These are phyloP conservation scores for Scaeva pyrastri DNA, from an alignment of 2,888 invertebrate genomes.

Conservation along the genomic window DNA sequence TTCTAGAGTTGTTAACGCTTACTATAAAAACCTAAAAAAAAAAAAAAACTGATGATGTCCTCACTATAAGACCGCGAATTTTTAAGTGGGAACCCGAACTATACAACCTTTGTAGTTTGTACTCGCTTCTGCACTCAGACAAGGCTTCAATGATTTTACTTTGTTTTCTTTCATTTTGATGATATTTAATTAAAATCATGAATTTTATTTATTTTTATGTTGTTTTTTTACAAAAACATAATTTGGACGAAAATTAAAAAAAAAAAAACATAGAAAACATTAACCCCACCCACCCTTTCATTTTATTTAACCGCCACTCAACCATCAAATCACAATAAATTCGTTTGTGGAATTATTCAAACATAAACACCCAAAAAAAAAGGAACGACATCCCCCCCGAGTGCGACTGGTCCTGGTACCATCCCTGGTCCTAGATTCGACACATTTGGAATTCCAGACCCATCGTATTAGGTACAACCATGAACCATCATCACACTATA, in stretches of 20 bases:
- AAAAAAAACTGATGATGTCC: too few relatives aligned
- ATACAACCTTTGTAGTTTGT: too few relatives aligned
- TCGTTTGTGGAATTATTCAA: slow-evolving; percentile 46
- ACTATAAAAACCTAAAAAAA: too few relatives aligned
- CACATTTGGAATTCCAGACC: slow-evolving; percentile 38
- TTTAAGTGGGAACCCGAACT: too few relatives aligned
- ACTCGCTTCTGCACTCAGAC: too few relatives aligned
- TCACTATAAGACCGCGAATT: too few relatives aligned
- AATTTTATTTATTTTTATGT: background rate
- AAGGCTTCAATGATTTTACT: background rate
- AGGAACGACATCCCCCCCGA: too few relatives aligned
- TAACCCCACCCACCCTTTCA: slow-evolving; percentile 53
- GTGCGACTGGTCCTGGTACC: background rate
- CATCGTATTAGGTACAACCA: slow-evolving; percentile 29
- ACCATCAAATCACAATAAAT: slow-evolving; percentile 57
- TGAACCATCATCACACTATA: slow-evolving; percentile 35
- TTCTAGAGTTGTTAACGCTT: too few relatives aligned
- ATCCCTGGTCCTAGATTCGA: background rate
- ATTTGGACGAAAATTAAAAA: background rate
- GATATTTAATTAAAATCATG: background rate
- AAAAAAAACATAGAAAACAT: slow-evolving; percentile 67
- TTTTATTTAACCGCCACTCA: background rate
- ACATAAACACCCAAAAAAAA: slow-evolving; percentile 29
- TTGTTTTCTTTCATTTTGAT: background rate
- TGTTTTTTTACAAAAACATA: background rate